Evolutionary conservation across 2,797 vertebrate species (phyloP).

Genomic region (Heteromormyrus szaboi): DNA sequence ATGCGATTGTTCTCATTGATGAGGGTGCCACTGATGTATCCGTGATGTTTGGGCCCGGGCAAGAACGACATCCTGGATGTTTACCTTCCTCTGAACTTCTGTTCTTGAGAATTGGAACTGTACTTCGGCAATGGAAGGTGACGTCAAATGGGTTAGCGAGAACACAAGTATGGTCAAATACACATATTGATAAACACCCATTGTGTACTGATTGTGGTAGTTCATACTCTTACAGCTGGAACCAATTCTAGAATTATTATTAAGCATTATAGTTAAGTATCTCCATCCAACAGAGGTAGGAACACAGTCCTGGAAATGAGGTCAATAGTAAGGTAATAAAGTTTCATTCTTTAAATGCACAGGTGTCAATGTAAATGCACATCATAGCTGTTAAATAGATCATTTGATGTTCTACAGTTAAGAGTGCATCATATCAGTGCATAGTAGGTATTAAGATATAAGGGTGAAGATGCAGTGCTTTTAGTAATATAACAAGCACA

Average conservation of each 20-base stretch:
- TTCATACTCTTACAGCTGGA: background rate
- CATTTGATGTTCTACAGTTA: background rate
- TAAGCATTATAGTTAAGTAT: background rate
- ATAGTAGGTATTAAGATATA: background rate
- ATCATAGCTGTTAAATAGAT: background rate
- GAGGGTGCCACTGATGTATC: background rate
- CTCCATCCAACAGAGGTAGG: background rate
- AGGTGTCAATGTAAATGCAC: background rate
- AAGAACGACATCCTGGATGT: background rate
- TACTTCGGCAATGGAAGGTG: background rate
- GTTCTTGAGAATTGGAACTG: background rate
- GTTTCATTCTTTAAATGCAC: background rate
- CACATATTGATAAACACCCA: background rate
- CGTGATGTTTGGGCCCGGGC: background rate
- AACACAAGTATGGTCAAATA: background rate
- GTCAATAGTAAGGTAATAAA: background rate
- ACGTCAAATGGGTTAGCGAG: background rate
- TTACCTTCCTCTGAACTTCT: background rate
- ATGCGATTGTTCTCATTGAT: background rate
- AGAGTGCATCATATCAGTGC: background rate
- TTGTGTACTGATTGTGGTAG: background rate
- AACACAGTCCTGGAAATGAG: background rate
- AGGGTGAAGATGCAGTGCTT: background rate
- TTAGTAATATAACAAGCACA: background rate
- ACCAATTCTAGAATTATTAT: background rate